Percentiles rank a stretch among this genome's conserved stretches.
Conservation (phyloP, 2,888 invertebrate species). For the Dolichomitus sp. region DNA sequence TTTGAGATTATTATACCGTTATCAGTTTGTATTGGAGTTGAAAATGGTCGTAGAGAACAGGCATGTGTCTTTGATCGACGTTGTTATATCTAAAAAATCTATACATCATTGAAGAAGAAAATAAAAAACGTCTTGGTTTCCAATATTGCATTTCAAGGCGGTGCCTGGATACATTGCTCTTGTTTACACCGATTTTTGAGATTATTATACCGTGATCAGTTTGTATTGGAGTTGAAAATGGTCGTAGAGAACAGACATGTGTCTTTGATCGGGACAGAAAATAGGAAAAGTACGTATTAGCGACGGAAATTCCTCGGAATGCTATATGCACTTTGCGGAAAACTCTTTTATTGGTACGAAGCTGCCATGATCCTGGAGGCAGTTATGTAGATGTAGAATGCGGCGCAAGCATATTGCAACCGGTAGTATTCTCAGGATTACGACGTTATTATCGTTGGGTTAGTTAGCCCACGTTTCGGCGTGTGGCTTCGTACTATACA, state of each 20-base stretch:
- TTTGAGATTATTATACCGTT: constrained; percentile 20
- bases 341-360: constrained; percentile 79
- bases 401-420: constrained; percentile 84
- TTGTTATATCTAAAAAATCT: too few relatives aligned
- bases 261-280: constrained; percentile 50
- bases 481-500: constrained; percentile 36
- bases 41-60: constrained; percentile 19
- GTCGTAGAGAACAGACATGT: constrained; percentile 35
- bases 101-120: background rate
- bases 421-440: constrained; percentile 77
- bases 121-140: background rate
- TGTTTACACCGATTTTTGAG: constrained; percentile 40
- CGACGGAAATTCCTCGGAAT: background rate
- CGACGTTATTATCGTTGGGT: constrained; percentile 79
- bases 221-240: constrained; percentile 10
- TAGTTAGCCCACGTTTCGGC: constrained; percentile 47
- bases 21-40: constrained; percentile 3
- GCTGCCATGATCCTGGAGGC: constrained; percentile 77
- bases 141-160: background rate
- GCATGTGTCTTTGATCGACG: constrained; percentile 43
- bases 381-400: constrained; percentile 81
- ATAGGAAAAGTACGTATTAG: constrained; percentile 1
- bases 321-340: constrained; percentile 9
- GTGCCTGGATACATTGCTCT: constrained; percentile 12
- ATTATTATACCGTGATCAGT: constrained; percentile 30